phyloP scores from a whole-genome alignment of 2,888 invertebrate species.

The Schrankia costaestrigalis region DNA sequence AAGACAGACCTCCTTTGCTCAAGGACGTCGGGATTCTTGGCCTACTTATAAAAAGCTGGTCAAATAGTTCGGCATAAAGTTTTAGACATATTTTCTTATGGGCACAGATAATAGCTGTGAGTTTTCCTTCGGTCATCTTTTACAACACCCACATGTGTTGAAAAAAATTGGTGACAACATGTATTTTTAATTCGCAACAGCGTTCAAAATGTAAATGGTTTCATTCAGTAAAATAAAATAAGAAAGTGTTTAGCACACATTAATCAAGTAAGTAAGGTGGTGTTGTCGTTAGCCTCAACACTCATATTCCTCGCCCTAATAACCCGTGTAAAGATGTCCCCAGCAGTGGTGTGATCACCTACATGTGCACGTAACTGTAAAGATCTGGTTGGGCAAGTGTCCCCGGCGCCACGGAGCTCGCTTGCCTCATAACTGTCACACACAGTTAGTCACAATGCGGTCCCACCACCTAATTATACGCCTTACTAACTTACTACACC shows the following conservation, averaged over 20 bases:
- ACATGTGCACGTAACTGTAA: slow-evolving; percentile 25
- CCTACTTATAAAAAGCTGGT: too few relatives aligned
- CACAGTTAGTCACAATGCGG: slow-evolving; percentile 13
- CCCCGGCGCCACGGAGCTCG: slow-evolving; percentile 1
- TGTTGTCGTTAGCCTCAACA: neutral
- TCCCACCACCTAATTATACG: slow-evolving; percentile 16
- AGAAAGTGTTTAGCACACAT: too few relatives aligned
- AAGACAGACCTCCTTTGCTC: too few relatives aligned
- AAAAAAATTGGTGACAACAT: neutral
- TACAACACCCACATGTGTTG: neutral
- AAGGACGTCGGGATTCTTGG: too few relatives aligned
- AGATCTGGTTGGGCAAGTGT: slow-evolving; percentile 20
- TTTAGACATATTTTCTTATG: too few relatives aligned
- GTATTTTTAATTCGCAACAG: too few relatives aligned
- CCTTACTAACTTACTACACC: slow-evolving; percentile 1
- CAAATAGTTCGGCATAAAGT: too few relatives aligned
- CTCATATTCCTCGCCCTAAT: neutral
- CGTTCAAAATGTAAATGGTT: too few relatives aligned
- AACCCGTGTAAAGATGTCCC: slow-evolving; percentile 1
- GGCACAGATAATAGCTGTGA: too few relatives aligned
- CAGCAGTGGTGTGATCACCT: slow-evolving; percentile 19
- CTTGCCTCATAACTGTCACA: slow-evolving; percentile 25
- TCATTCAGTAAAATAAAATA: too few relatives aligned
- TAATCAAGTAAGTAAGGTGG: too few relatives aligned
- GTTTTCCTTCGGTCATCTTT: neutral